Conservation (phyloP, 2,113 vertebrate species). For the Tricholaema leucomelas region DNA sequence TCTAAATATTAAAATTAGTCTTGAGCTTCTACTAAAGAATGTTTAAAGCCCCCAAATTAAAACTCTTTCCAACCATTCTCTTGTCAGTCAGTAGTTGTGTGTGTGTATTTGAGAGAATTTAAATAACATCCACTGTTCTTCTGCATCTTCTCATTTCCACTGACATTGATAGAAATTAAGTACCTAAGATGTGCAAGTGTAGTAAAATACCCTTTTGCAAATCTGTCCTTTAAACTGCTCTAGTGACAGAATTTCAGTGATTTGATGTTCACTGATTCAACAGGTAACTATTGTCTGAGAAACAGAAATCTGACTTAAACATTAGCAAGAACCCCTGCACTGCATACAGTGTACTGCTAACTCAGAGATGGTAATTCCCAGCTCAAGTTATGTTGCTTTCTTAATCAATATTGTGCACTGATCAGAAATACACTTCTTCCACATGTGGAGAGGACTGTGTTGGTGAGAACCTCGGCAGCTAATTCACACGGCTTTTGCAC, state of each 20-base stretch:
- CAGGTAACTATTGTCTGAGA: background rate
- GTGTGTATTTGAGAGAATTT: background rate
- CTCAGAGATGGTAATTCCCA: background rate
- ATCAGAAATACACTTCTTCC: background rate
- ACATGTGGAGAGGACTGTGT: rapidly evolving
- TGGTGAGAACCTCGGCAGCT: background rate
- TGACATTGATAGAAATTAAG: background rate
- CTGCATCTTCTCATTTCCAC: background rate
- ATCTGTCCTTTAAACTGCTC: background rate
- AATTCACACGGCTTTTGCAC: background rate
- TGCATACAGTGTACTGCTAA: background rate
- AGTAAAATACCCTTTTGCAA: background rate
- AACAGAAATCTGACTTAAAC: background rate
- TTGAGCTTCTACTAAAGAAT: background rate
- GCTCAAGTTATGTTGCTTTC: background rate
- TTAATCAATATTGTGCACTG: background rate
- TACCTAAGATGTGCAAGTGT: background rate
- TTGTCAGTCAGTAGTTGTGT: background rate
- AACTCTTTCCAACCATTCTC: background rate
- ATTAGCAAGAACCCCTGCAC: background rate
- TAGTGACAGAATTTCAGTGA: background rate
- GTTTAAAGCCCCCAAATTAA: background rate
- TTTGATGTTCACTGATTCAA: background rate
- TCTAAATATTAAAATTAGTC: background rate
- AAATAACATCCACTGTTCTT: background rate